Conservation (phyloP, 2,797 vertebrate genomes). For the Apogon talboti region DNA sequence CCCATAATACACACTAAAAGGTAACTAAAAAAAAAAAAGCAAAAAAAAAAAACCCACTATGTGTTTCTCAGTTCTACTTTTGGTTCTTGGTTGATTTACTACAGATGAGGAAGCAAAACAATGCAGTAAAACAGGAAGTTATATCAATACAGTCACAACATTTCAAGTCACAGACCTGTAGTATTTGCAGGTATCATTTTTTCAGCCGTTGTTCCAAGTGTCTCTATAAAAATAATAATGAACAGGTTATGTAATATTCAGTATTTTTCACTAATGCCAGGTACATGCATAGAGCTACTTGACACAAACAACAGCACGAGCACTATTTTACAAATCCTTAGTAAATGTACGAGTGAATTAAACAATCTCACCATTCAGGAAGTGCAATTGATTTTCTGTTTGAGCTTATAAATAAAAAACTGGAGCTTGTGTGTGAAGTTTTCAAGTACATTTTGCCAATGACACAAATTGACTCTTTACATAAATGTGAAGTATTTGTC, state of each 20-base stretch:
- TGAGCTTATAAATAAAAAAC: constrained; percentile 39
- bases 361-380: constrained; percentile 66
- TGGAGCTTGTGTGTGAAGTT: no score
- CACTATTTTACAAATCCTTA: constrained; percentile 7
- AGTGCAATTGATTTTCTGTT: constrained; percentile 64
- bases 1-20: neutral
- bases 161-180: constrained; percentile 64
- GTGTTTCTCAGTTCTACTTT: constrained; percentile 6
- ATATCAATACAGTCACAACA: neutral
- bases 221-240: constrained; percentile 49
- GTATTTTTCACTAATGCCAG: neutral
- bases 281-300: no score
- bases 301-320: neutral
- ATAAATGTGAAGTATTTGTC: no score
- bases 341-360: neutral
- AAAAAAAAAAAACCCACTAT: neutral
- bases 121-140: no score
- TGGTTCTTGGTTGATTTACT: no score
- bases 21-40: no score
- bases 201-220: constrained; percentile 42
- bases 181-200: constrained; percentile 24
- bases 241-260: neutral
- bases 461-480: no score
- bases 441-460: no score
- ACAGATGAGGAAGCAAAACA: no score